Conservation (phyloP, 2,797 vertebrate species). For the Phylloscopus collybita region DNA sequence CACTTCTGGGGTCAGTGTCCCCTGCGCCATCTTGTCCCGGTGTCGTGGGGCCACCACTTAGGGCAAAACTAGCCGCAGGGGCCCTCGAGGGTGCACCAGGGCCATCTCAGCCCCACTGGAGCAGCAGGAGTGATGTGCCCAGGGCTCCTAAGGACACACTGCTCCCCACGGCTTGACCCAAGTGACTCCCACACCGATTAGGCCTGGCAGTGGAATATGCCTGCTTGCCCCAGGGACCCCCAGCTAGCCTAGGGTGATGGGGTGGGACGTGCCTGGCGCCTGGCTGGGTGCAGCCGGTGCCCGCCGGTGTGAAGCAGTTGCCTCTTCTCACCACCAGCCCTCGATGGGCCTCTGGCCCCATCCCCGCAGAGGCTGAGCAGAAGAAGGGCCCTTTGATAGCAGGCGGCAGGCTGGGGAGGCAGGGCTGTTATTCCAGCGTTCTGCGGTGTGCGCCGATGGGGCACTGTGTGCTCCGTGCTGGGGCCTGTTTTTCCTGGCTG, state of each 20-base stretch:
- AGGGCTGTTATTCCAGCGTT: conserved; percentile 41
- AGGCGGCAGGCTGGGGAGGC: neutral
- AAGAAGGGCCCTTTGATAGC: conserved; percentile 58
- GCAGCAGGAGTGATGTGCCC: neutral
- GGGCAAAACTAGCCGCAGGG: no score
- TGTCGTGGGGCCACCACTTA: neutral
- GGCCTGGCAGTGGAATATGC: neutral
- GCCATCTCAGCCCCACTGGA: no score
- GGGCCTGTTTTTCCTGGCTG: conserved; percentile 53
- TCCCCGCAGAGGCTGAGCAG: neutral
- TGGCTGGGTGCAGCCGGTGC: neutral
- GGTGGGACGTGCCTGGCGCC: neutral
- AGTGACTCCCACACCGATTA: fast-evolving
- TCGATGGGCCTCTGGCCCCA: neutral
- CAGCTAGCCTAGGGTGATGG: neutral
- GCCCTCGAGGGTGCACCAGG: neutral
- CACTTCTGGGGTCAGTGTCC: fast-evolving
- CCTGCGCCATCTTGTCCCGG: fast-evolving
- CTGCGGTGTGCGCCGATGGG: neutral
- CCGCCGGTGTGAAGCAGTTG: neutral
- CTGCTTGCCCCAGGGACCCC: neutral
- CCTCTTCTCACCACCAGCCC: neutral
- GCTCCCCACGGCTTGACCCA: neutral
- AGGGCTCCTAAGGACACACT: neutral
- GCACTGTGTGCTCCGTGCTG: neutral